phyloP scores from a whole-genome alignment of 2,888 invertebrate genomes.

The Rhimphoctona megacephalus region DNA sequence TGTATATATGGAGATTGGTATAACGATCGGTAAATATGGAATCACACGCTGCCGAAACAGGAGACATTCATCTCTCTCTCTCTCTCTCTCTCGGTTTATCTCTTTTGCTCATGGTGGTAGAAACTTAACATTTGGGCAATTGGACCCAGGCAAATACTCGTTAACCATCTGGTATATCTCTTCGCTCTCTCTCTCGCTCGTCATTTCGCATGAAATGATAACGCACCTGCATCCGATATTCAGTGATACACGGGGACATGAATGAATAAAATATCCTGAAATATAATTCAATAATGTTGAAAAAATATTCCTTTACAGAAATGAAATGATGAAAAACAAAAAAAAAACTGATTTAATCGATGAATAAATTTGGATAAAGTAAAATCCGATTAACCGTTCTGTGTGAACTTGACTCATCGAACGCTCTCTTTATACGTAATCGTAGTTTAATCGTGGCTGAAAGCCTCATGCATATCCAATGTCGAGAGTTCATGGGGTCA shows the following conservation, averaged over 20 bases:
- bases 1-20: constrained; percentile 54
- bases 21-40: constrained; percentile 58
- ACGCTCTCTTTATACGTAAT: constrained; percentile 8
- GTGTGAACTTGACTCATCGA: not conserved
- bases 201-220: constrained; percentile 27
- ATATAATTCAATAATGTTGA: not conserved
- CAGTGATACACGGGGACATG: not conserved
- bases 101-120: not conserved
- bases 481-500: constrained; percentile 41
- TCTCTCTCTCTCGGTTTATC: not conserved
- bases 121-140: constrained; percentile 31
- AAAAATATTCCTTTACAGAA: too few relatives aligned
- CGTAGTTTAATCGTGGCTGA: constrained; percentile 18
- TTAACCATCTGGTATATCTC: constrained; percentile 28
- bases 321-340: not conserved
- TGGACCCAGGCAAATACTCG: constrained; percentile 48
- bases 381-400: not conserved
- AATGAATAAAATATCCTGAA: not conserved
- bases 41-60: constrained; percentile 11
- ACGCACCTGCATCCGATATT: constrained; percentile 12
- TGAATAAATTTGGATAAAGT: not conserved
- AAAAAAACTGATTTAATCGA: not conserved
- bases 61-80: constrained; percentile 24
- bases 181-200: not conserved
- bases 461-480: constrained; percentile 33